A percentile compares a stretch with the other conserved stretches of the same genome.
phyloP scores from a whole-genome alignment of 2,888 invertebrate genomes.

The Cheiracanthium punctorium region DNA sequence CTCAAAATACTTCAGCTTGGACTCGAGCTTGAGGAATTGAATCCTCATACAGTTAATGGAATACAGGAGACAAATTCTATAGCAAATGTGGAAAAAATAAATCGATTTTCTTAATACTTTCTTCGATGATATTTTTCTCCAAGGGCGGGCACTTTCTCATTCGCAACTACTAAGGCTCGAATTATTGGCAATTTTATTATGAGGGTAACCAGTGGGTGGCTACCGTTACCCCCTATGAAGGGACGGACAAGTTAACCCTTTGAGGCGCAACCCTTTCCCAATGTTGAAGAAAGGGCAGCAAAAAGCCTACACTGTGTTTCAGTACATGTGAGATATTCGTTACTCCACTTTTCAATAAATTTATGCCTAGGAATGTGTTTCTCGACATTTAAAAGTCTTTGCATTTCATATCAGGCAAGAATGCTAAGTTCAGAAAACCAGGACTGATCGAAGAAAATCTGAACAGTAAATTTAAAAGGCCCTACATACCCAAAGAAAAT shows the following conservation, averaged over 20 bases:
- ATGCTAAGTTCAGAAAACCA: not conserved
- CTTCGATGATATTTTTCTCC: not conserved
- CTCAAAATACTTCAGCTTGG: not conserved
- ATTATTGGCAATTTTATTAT: too few relatives aligned
- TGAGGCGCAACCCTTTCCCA: too few relatives aligned
- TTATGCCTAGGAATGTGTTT: conserved; percentile 11
- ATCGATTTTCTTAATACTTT: conserved; percentile 14
- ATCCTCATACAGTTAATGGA: conserved; percentile 12
- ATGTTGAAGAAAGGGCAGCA: too few relatives aligned
- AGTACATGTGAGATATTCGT: not conserved
- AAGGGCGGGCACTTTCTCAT: too few relatives aligned
- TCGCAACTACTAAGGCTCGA: too few relatives aligned
- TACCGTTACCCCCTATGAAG: too few relatives aligned
- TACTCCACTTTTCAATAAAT: not conserved
- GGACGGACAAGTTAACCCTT: too few relatives aligned
- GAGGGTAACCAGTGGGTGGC: too few relatives aligned
- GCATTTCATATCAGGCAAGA: conserved; percentile 9
- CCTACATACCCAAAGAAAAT: conserved; percentile 3
- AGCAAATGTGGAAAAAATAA: not conserved
- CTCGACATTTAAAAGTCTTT: conserved; percentile 2
- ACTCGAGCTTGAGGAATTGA: conserved; percentile 9
- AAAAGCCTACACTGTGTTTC: too few relatives aligned
- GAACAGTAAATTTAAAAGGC: not conserved
- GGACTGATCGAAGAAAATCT: not conserved
- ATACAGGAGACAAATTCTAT: not conserved